Base-by-base conservation (phyloP, 2,888 invertebrate genomes). In the Pandemis corylana region DNA sequence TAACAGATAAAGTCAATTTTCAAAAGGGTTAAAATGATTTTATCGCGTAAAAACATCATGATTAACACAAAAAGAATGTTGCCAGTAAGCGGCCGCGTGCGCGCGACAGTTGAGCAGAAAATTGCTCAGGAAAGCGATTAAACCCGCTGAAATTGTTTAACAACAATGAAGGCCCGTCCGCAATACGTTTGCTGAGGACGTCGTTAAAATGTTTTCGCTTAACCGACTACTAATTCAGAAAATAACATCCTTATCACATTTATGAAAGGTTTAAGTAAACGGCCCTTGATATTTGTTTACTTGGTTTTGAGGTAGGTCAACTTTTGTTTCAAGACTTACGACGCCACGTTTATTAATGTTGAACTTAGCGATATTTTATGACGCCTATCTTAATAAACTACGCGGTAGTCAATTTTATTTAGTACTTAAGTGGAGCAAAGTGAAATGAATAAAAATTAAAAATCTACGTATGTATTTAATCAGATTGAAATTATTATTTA, bases 41-140 rank as follows among this genome's bases (percentile, higher is more conserved):
- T 64, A 42, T 46, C 44, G 44, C 12, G 46, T 64, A 12, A 46
- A 46, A 64, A 20, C 20, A 46, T 46, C 53, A 56, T n/a, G 12
- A 36, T 36, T 36, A 68, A 68, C 12, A 68, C 42, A 56, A 68
- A 65, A 56, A 56, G 56, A 68, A 68, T 68, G 53, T 42, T 46
- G 68, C 68, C 28, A 87, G 85, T 83, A 84, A 84, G 85, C 80
- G 80, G 75, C 80, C 76, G 83, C 80, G 82, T 88, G 87, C 84
- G 79, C 80, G 80, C 82, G 86, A 88, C 87, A 86, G 82, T 80
- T 82, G 81, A 80, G 80, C 83, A 81, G 85, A 79, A 87, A 88
- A 87, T 86, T 87, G 87, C 84, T 84, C 85, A 83, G 80, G 84
- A 83, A 86, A 85, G 82, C 88, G 86, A 88, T 88, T 87, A 87